phyloP scores from a whole-genome alignment of 1,140 invertebrate genomes.

The Dufourea novaeangliae region DNA sequence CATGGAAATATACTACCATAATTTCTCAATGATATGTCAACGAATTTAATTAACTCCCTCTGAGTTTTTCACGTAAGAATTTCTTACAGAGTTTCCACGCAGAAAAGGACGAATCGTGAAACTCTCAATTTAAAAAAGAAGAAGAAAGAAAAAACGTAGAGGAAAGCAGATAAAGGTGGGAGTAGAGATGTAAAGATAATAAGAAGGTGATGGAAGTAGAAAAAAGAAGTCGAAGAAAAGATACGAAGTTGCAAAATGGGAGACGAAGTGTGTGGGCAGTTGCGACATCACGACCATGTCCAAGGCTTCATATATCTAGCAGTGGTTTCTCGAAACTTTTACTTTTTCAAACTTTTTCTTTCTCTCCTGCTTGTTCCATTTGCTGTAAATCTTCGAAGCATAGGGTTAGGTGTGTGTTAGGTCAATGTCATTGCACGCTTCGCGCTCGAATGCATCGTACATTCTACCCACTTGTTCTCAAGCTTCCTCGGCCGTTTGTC shows the following conservation, averaged over 20 bases:
- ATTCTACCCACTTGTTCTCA: not conserved
- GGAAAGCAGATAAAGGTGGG: constrained; percentile 6
- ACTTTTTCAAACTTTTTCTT: not conserved
- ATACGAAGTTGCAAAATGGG: constrained; percentile 12
- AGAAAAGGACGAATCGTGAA: too few relatives aligned
- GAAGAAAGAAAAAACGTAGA: not conserved
- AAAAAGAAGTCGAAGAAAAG: constrained; percentile 10
- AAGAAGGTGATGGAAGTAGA: not conserved
- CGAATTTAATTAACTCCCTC: too few relatives aligned
- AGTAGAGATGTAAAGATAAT: too few relatives aligned
- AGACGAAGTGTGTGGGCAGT: not conserved
- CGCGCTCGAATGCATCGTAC: too few relatives aligned
- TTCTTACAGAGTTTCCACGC: too few relatives aligned
- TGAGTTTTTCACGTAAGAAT: too few relatives aligned
- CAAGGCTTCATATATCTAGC: not conserved
- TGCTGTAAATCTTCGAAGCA: not conserved
- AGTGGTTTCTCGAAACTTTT: not conserved
- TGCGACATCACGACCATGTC: not conserved
- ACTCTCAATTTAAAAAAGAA: too few relatives aligned
- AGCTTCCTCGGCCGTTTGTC: not conserved
- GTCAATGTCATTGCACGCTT: not conserved
- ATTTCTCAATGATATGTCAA: too few relatives aligned
- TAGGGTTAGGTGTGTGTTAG: not conserved
- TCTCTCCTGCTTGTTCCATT: not conserved
- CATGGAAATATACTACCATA: too few relatives aligned